Evolutionary conservation across 2,797 vertebrate species (phyloP), one percentile per base, ranked within the genome.

Genomic region (Thunnus albacares): DNA sequence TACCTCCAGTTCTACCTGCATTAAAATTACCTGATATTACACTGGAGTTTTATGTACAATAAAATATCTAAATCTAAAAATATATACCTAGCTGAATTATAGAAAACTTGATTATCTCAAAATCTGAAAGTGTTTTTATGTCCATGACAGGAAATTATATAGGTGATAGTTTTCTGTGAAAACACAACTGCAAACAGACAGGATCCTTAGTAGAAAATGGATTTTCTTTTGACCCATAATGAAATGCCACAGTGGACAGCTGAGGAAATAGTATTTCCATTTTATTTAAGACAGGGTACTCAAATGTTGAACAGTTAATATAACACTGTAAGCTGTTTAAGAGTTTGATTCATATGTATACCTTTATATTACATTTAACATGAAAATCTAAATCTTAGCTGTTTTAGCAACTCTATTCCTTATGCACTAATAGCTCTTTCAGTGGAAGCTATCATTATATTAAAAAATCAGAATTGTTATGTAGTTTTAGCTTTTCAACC

Each of bases 1-100:
- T 47, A 4, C 28, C 43, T 74, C 51, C 33, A 24, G 70, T 67
- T 84, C 56, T 71, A 41, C 41, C 51, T 20, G 8, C 68, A 41
- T 57, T 57, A 63, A 66, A 56, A 58, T 79, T 70, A 75, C 41
- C 24, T 58, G 65, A 56, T n/a, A 64, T 7, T 33, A 69, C 20
- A 66, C 71, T 28, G 52, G 52, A 51, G 11, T 35, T 17, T 33
- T 15, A 0, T 33, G 12, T 12, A 18, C 13, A 35, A 33, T 15
- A 6, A 1, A 63, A 51, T 33, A 41, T 57, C 17, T 64, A 17
- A 18, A 30, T 51, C 24, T 17, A 55, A 61, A 33, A 62, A 60
- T 17, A 22, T 13, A n/a, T 10, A 15, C 4, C 13, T 43, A 6
- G 71, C 47, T 51, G 22, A 73, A 71, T 55, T 43, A 51, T 18